phyloP scores from a whole-genome alignment of 2,797 vertebrate species.

The Tenualosa ilisha region DNA sequence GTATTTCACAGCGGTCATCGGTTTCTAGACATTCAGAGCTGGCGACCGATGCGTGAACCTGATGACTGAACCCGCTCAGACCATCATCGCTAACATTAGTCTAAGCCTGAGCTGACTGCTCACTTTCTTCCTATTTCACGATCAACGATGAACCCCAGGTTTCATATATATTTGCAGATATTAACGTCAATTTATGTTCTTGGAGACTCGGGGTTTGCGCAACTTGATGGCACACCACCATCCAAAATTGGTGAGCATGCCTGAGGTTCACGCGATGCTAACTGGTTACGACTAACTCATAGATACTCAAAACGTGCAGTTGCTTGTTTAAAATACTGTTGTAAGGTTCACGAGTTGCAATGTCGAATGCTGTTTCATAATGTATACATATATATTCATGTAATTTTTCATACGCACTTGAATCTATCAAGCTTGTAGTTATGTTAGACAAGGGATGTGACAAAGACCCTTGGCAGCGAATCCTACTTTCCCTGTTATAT shows the following conservation, averaged over 20 bases:
- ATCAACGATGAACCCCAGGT: neutral
- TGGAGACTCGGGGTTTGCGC: conserved; percentile 59
- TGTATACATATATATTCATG: neutral
- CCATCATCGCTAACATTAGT: neutral
- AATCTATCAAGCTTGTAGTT: neutral
- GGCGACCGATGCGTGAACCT: neutral
- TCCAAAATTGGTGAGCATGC: conserved; percentile 71
- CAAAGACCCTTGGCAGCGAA: neutral
- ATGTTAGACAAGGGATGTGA: neutral
- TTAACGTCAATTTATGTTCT: conserved; percentile 29
- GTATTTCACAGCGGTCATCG: conserved; percentile 8
- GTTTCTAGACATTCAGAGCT: neutral
- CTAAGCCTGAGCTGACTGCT: neutral
- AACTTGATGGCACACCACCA: conserved; percentile 73
- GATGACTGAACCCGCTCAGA: neutral
- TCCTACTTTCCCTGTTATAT: neutral
- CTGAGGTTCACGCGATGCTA: neutral
- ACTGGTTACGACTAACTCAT: neutral
- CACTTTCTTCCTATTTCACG: neutral
- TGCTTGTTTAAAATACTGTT: neutral
- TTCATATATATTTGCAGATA: neutral
- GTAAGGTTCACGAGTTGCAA: too few species aligned
- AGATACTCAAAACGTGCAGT: neutral
- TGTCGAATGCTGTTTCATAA: neutral
- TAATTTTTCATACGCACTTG: neutral